Percentiles rank a stretch among this genome's conserved stretches.
These are phyloP conservation scores for Siphonodentalium dalli DNA, from an alignment of 2,888 invertebrate species.

Conservation along the genomic window DNA sequence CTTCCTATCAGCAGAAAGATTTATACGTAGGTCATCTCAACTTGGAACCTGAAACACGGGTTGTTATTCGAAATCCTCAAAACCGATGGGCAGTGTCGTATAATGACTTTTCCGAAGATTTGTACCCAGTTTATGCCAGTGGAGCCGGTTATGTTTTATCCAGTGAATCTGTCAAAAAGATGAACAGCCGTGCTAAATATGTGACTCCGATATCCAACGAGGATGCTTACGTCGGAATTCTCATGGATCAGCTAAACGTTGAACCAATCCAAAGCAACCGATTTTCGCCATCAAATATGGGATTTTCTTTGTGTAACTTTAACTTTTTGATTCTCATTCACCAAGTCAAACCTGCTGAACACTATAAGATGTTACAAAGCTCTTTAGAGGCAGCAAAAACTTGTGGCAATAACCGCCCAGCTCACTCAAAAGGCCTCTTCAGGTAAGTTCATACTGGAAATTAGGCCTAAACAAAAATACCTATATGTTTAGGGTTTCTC, in stretches of 20 bases:
- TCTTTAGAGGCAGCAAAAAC: conserved; percentile 35
- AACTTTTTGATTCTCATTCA: conserved; percentile 59
- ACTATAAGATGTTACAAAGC: conserved; percentile 38
- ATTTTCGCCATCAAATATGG: conserved; percentile 49
- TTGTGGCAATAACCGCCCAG: too few species aligned
- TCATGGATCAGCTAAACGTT: conserved; percentile 46
- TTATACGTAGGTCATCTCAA: conserved; percentile 59
- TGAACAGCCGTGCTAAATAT: conserved; percentile 42
- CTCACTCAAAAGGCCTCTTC: too few species aligned
- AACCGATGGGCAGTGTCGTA: conserved; percentile 56
- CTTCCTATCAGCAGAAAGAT: conserved; percentile 18
- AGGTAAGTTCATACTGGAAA: too few species aligned
- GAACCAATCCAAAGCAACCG: conserved; percentile 49
- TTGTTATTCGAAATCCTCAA: conserved; percentile 48
- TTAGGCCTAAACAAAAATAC: too few species aligned
- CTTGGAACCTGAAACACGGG: conserved; percentile 29
- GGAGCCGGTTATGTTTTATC: conserved; percentile 62
- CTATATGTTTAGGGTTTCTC: too few species aligned
- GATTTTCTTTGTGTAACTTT: conserved; percentile 58
- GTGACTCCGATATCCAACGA: conserved; percentile 57
- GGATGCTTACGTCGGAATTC: conserved; percentile 61
- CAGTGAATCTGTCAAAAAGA: conserved; percentile 41
- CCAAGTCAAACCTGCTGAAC: conserved; percentile 42
- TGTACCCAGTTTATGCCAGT: conserved; percentile 59
- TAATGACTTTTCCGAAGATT: conserved; percentile 39